Percentiles rank a stretch among this genome's conserved stretches.
Conservation (phyloP, 2,888 invertebrate genomes). For the Drosophila dives region DNA sequence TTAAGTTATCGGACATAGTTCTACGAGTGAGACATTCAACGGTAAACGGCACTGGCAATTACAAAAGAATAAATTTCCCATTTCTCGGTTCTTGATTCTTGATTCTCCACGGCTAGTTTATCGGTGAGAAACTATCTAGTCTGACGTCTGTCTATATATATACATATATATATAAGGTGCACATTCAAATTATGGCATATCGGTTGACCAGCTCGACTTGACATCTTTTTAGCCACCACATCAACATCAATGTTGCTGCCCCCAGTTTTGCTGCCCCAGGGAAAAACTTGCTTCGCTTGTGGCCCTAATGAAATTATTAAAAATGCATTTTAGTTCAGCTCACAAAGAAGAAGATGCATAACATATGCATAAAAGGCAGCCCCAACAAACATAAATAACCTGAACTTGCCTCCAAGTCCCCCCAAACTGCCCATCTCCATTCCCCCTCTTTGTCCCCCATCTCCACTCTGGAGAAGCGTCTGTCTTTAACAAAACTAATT, state of each 20-base stretch:
- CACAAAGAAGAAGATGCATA: constrained; percentile 43
- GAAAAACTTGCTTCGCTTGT: constrained; percentile 46
- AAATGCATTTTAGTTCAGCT: constrained; percentile 69
- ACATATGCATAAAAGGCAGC: constrained; percentile 53
- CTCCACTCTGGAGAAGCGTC: not conserved
- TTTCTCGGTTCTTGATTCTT: constrained; percentile 16
- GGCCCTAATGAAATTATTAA: constrained; percentile 79
- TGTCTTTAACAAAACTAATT: constrained; percentile 70
- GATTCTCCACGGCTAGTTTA: constrained; percentile 26
- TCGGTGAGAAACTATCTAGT: constrained; percentile 68
- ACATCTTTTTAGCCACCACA: constrained; percentile 32
- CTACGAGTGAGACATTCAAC: constrained; percentile 65
- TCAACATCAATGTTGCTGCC: constrained; percentile 14
- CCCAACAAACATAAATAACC: constrained; percentile 65
- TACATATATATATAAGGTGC: constrained; percentile 67
- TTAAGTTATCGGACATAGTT: constrained; percentile 62
- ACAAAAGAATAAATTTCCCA: constrained; percentile 74
- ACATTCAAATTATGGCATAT: constrained; percentile 78
- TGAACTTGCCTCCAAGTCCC: constrained; percentile 20
- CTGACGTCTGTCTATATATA: constrained; percentile 19
- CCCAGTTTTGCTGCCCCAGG: constrained; percentile 8
- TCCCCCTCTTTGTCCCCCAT: not conserved
- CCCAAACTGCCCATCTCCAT: not conserved
- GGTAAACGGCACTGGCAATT: constrained; percentile 75
- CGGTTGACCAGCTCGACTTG: constrained; percentile 58